Base-by-base conservation (phyloP, 2,888 invertebrate species). In the Drosophila ustulata region DNA sequence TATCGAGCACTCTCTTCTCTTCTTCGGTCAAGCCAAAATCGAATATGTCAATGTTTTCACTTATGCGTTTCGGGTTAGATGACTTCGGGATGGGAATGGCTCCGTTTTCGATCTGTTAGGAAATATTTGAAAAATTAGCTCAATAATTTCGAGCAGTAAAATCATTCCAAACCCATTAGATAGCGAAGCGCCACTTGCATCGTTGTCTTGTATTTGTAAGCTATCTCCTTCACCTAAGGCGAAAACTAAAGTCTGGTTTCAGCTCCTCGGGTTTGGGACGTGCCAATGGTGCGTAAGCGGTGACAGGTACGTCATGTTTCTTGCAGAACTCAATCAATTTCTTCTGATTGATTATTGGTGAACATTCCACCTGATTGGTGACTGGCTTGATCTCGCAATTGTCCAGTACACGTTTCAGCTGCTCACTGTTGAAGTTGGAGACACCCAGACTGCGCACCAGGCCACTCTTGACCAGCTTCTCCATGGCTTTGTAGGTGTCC, bases 341-440 rank as follows among this genome's bases (percentile, higher is more conserved):
- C 34, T 94, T 94, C 84, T 97, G 96, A 75, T 95, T 95, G 3
- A 96, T 93, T 78, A 95, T 95, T 1, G 96, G 94, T 83, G 96
- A 90, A 50, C 92, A 92, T 68, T 92, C 92, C 7, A 92, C 92
- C 66, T 96, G 96, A 69, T 94, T 94, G 3, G 93, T 93, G 0
- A 94, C 95, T 0, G 96, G 96, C 82, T 94, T 94, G 58, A 96
- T 94, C 66, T 92, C 93, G 11, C 95, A 94, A 6, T 92, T 93
- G 1, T 93, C 93, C 39, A 97, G 89, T 8, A 98, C 85, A 53
- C 96, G 93, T 51, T 95, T 94, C 3, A 97, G 92, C 92, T 98
- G 98, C 52, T 94, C 93, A 77, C 94, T 95, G 91, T 97, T 98
- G 91, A 98, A 98, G 92, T 98, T 98, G 43, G 97, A 97, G 1